Base-by-base conservation (phyloP, 2,797 vertebrate species). In the Poecilia picta region DNA sequence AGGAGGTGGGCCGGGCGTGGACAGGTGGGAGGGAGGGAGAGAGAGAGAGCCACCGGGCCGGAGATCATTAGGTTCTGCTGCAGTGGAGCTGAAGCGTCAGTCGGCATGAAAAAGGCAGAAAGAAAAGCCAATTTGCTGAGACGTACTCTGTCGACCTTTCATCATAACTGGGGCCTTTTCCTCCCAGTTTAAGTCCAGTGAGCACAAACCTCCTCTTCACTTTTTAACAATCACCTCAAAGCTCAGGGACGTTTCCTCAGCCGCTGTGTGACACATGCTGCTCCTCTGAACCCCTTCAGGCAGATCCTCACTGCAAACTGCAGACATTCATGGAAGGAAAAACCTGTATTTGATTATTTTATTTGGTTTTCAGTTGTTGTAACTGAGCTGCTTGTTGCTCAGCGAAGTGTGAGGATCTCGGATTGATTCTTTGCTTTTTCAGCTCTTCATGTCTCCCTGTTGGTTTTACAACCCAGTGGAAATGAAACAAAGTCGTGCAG, bases 361-460 rank as follows among this genome's bases (percentile, higher is more conserved):
- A 55, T 51, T 8, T 23, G 20, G 49, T 51, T 51, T 96, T 94
- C 94, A 86, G 93, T 93, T 92, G 95, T 96, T 51, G 96, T 96
- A 96, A 96, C 96, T 92, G 95, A 96, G 97, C 96, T 91, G 96
- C 96, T 96, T 96, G 96, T 96, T 95, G 96, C 94, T 95, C 95
- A 95, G 87, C 92, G 94, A 94, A 97, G 97, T 97, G 96, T 96
- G 95, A 96, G 96, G 96, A 97, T 96, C 94, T 84, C 90, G 90
- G 87, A 84, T 84, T 85, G 88, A 88, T 91, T 90, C 87, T 90
- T 77, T 28, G 64, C 55, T 80, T 5, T 18, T 46, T 25, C n/a
- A 46, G 1, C 72, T 59, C 76, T 25, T 74, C 51, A 43, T 74
- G 55, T 74, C 84, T 78, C 85, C 81, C 70, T 47, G 55, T 70